Conservation (phyloP, 2,888 invertebrate genomes). For the Deilephila elpenor region DNA sequence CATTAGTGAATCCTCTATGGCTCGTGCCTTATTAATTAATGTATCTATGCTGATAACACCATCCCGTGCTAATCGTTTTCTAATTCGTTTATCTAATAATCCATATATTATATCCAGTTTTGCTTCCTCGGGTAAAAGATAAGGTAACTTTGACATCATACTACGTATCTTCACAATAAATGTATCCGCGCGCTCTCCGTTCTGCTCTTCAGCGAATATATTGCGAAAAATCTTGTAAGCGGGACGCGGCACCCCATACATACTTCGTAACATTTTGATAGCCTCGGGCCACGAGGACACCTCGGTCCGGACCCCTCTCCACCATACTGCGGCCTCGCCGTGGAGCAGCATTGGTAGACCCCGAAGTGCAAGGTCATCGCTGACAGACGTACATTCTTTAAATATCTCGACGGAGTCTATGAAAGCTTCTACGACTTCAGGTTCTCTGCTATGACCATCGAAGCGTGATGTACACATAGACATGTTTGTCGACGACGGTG, state of each 20-base stretch:
- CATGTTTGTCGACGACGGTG: too few species aligned
- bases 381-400: too few species aligned
- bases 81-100: conserved; percentile 26
- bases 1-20: not conserved
- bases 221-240: too few species aligned
- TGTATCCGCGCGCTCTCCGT: too few species aligned
- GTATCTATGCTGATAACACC: conserved; percentile 17
- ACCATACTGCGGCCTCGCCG: conserved; percentile 34
- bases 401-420: too few species aligned
- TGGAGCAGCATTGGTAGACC: conserved; percentile 17
- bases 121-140: conserved; percentile 25
- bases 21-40: conserved; percentile 21
- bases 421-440: too few species aligned
- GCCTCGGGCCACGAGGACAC: conserved; percentile 33
- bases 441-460: too few species aligned
- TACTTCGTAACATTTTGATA: not conserved
- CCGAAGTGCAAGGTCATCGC: too few species aligned
- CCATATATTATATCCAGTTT: conserved; percentile 33
- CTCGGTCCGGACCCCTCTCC: conserved; percentile 28
- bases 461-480: too few species aligned
- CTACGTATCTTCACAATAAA: too few species aligned
- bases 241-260: too few species aligned
- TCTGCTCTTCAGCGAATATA: too few species aligned
- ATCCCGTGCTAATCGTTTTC: conserved; percentile 31
- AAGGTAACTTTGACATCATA: conserved; percentile 7